Evolutionary conservation across 2,113 vertebrate species (phyloP).

Genomic region (Dicrurus megarhynchus): DNA sequence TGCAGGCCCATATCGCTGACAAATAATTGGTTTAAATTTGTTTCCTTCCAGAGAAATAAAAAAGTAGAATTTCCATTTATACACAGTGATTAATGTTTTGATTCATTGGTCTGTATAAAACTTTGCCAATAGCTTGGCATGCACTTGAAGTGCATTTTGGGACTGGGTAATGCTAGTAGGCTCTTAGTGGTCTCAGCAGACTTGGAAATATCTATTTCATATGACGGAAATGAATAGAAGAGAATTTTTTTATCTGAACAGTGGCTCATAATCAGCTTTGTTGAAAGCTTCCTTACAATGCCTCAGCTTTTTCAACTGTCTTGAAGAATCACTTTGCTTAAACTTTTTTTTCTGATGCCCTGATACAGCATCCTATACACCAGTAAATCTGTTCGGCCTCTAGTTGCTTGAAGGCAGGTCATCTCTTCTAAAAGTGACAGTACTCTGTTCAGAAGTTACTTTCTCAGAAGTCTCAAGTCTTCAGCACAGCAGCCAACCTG

Average conservation of each 20-base stretch:
- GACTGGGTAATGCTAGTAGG: slow-evolving; percentile 16
- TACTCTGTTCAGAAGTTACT: neutral
- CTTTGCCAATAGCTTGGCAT: slow-evolving; percentile 13
- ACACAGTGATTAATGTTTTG: slow-evolving; percentile 44
- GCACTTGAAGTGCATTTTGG: slow-evolving; percentile 23
- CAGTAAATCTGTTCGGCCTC: neutral
- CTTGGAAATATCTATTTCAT: slow-evolving; percentile 10
- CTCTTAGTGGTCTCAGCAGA: slow-evolving; percentile 18
- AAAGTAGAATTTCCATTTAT: slow-evolving; percentile 20
- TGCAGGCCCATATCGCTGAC: neutral
- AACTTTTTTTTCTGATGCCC: neutral
- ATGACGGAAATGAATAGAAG: neutral
- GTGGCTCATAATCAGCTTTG: neutral
- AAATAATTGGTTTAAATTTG: slow-evolving; percentile 36
- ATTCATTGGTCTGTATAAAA: slow-evolving; percentile 20
- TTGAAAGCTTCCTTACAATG: neutral
- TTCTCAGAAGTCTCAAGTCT: neutral
- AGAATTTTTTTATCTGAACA: neutral
- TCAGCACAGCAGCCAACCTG: neutral
- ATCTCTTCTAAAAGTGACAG: neutral
- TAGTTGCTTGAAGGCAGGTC: neutral
- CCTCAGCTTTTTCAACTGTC: neutral
- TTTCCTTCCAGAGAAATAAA: slow-evolving; percentile 29
- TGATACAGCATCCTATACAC: neutral
- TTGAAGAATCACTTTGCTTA: neutral